Percentiles rank a stretch among this genome's conserved stretches.
phyloP scores from a whole-genome alignment of 2,113 vertebrate genomes.

The Mustelus asterias region DNA sequence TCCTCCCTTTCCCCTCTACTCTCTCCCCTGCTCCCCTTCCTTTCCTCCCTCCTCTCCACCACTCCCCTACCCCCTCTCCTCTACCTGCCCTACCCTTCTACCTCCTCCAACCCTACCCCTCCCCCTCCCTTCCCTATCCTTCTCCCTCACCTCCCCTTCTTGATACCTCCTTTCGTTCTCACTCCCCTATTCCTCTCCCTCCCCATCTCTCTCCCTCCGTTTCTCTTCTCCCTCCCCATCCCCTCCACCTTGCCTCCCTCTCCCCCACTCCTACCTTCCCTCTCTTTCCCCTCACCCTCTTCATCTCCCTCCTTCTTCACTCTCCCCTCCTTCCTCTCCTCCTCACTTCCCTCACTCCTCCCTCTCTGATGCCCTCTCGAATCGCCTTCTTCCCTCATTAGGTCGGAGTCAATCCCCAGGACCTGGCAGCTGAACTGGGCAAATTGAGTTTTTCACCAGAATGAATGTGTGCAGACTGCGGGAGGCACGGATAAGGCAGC shows the following conservation, averaged over 20 bases:
- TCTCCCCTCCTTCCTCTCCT: neutral
- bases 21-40: no score
- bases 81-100: no score
- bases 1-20: neutral
- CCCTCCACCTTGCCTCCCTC: no score
- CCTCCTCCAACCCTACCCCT: neutral
- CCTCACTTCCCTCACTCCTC: neutral
- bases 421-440: neutral
- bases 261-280: neutral
- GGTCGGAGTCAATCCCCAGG: neutral
- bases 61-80: no score
- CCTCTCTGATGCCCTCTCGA: neutral
- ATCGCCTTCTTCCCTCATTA: neutral
- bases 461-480: neutral
- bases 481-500: neutral
- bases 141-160: no score
- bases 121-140: neutral
- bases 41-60: no score
- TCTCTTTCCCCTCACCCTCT: neutral
- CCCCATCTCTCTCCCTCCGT: neutral
- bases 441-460: neutral
- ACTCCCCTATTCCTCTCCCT: neutral
- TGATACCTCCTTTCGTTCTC: no score
- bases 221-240: neutral
- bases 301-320: neutral